phyloP scores from a whole-genome alignment of 2,797 vertebrate species.

The Sebastes hopkinsi region DNA sequence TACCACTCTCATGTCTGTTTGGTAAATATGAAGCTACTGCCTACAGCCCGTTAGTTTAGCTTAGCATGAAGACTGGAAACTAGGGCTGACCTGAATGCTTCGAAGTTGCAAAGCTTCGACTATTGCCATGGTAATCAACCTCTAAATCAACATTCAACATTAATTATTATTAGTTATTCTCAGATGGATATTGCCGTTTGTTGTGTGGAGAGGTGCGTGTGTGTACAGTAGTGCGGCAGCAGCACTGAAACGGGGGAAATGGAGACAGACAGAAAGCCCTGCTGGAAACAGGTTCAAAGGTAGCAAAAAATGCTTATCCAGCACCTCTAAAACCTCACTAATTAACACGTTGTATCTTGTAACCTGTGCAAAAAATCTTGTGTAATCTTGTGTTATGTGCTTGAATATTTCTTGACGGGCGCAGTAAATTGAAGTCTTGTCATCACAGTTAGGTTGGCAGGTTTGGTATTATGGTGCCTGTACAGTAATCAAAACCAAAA shows the following conservation, averaged over 20 bases:
- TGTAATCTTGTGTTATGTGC: neutral
- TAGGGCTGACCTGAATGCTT: neutral
- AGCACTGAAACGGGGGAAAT: too few relatives aligned
- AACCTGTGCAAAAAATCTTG: neutral
- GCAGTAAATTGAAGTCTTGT: neutral
- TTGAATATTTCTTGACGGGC: neutral
- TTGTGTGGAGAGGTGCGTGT: too few relatives aligned
- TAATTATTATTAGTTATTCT: too few relatives aligned
- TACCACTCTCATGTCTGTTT: too few relatives aligned
- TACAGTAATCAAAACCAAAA: constrained; percentile 7
- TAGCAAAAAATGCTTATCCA: neutral
- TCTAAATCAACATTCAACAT: too few relatives aligned
- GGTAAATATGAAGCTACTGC: too few relatives aligned
- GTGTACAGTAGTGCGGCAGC: too few relatives aligned
- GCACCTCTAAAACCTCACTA: neutral
- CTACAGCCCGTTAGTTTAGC: neutral
- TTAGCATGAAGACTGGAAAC: neutral
- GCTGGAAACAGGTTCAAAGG: neutral
- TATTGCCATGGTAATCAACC: too few relatives aligned
- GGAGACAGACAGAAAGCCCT: too few relatives aligned
- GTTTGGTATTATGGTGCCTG: neutral
- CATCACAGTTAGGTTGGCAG: neutral
- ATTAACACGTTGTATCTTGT: neutral
- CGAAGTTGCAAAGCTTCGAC: too few relatives aligned
- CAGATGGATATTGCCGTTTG: too few relatives aligned